These are phyloP conservation scores for Thripadectes ignobilis DNA, from an alignment of 2,797 vertebrate genomes.

Conservation along the genomic window DNA sequence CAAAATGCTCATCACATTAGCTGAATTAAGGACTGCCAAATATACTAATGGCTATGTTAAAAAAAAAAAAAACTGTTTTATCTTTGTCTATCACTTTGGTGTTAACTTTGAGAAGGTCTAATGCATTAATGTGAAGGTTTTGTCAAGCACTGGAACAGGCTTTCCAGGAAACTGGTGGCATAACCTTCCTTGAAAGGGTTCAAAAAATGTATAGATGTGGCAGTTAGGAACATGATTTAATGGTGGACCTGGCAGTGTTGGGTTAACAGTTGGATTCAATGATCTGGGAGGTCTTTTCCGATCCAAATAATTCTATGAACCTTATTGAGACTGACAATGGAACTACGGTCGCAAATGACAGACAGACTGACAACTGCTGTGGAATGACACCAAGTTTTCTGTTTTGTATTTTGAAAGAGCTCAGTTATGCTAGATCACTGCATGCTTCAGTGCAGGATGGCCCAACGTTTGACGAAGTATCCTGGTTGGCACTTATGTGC, in stretches of 20 bases:
- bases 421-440: not conserved
- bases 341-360: not conserved
- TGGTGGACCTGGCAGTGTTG: not conserved
- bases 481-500: not conserved
- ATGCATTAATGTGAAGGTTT: not conserved
- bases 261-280: not conserved
- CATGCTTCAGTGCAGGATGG: not conserved
- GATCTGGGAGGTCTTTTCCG: not conserved
- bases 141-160: not conserved
- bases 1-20: not conserved
- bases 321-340: not conserved
- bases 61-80: not conserved
- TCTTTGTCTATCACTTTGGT: not conserved
- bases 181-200: not conserved
- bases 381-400: slow-evolving; percentile 3
- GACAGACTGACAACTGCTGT: not conserved
- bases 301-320: not conserved
- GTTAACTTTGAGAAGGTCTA: not conserved
- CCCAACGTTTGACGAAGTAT: not conserved
- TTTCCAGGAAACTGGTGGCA: not conserved
- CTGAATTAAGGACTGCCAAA: not conserved
- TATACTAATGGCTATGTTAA: not conserved
- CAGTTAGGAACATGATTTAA: not conserved
- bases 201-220: not conserved
- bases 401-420: slow-evolving; percentile 2